phyloP scores from a whole-genome alignment of 2,888 invertebrate genomes.

The Gymnosoma rotundatum region DNA sequence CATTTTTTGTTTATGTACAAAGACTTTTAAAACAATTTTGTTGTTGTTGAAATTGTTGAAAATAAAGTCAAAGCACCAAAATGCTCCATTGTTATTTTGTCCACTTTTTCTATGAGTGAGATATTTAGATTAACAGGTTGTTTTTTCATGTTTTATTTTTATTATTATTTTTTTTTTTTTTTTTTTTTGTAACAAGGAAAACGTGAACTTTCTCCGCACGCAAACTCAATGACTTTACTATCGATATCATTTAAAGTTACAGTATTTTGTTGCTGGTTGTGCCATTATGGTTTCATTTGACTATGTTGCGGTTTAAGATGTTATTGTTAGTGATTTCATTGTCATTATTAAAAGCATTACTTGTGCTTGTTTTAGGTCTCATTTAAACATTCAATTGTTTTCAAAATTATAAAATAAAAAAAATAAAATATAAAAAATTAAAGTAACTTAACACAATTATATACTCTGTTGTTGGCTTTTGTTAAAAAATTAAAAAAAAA shows the following conservation, averaged over 20 bases:
- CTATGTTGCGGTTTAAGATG: constrained; percentile 47
- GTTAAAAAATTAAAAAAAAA: constrained; percentile 25
- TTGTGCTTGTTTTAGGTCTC: constrained; percentile 60
- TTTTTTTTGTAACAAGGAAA: constrained; percentile 80
- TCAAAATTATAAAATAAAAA: constrained; percentile 39
- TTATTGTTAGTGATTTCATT: constrained; percentile 40
- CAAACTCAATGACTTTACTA: constrained; percentile 79
- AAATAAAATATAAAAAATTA: background rate
- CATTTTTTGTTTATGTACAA: constrained; percentile 34
- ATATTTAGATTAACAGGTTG: constrained; percentile 82
- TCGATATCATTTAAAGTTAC: constrained; percentile 59
- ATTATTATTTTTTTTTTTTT: no score
- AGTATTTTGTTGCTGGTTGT: constrained; percentile 44
- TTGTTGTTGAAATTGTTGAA: constrained; percentile 34
- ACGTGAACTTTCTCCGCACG: constrained; percentile 81
- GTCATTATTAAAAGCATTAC: constrained; percentile 65
- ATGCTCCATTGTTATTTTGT: constrained; percentile 38
- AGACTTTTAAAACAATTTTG: background rate
- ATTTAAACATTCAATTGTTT: constrained; percentile 63
- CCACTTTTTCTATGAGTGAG: constrained; percentile 74
- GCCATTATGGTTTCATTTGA: constrained; percentile 53
- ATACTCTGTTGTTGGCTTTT: constrained; percentile 53
- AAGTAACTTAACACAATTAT: constrained; percentile 78
- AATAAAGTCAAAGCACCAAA: constrained; percentile 31
- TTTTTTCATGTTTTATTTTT: constrained; percentile 76